A percentile compares a stretch with the other conserved stretches of the same genome.
These are phyloP conservation scores for Camponotus floridanus DNA, from an alignment of 1,140 invertebrate species.

Conservation along the genomic window DNA sequence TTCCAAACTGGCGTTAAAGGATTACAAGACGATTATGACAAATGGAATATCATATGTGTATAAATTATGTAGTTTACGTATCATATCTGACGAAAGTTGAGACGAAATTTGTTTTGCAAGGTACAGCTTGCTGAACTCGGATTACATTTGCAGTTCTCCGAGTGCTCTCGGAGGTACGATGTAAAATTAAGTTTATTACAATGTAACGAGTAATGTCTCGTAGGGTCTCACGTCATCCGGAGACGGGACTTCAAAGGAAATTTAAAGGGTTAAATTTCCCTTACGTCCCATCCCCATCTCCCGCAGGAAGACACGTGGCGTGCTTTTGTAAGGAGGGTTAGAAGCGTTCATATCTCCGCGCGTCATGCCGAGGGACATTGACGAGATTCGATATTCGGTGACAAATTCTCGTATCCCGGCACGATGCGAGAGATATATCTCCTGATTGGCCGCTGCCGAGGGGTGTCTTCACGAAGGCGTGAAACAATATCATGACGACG, in stretches of 20 bases:
- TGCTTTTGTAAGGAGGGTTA: not conserved
- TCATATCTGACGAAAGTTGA: not conserved
- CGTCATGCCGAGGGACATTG: constrained; percentile 38
- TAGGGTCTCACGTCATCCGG: not conserved
- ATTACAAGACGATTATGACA: not conserved
- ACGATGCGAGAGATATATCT: constrained; percentile 33
- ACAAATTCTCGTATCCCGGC: constrained; percentile 55
- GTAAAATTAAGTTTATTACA: constrained; percentile 35
- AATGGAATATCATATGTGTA: not conserved
- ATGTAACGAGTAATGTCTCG: constrained; percentile 16
- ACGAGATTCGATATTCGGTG: constrained; percentile 55
- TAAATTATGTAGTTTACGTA: not conserved
- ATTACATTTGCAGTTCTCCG: not conserved
- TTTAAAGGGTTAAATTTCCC: constrained; percentile 20
- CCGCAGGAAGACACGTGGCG: constrained; percentile 8
- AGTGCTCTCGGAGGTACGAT: too few relatives aligned
- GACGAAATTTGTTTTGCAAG: not conserved
- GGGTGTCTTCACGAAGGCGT: constrained; percentile 60
- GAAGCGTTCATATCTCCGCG: constrained; percentile 1
- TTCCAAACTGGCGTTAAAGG: constrained; percentile 1
- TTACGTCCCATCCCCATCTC: not conserved
- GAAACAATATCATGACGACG: constrained; percentile 67
- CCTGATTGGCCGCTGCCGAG: constrained; percentile 61
- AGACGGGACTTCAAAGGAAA: constrained; percentile 27
- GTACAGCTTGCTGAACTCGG: not conserved